Base-by-base conservation (phyloP, 2,113 vertebrate species). In the Edolisoma coerulescens region DNA sequence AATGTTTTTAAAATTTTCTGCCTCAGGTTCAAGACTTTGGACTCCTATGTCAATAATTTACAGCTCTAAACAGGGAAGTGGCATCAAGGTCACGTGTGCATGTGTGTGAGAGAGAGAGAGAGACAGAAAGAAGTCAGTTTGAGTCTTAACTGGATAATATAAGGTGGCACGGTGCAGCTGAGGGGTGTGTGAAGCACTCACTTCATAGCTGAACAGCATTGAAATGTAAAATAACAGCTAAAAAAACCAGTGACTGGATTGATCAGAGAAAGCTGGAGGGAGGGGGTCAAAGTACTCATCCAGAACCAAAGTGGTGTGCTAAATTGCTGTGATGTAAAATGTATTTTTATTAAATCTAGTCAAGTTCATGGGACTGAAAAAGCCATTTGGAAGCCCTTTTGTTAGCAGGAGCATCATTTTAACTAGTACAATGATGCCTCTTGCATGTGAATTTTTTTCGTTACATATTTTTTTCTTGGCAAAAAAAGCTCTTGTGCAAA, bases 31-130 rank as follows among this genome's bases (percentile, higher is more conserved):
- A 82, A 94, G 88, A 95, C 96, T 96, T 96, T 93, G 92, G 86
- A 95, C 96, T 92, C 79, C 74, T 69, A 22, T 57, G 92, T 96
- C 88, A 95, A 95, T 97, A 92, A 96, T 97, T 97, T 87, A 94
- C 95, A 81, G 73, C 65, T 87, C 69, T 88, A 60, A 94, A 87
- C n/a, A 67, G 60, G 80, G 90, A 97, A 95, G 74, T 88, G 75
- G 56, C 56, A 86, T 88, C 20, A 37, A 64, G 52, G 73, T 87
- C 87, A 78, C 30, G 15, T 93, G 81, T 67, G 37, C 32, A 1
- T 59, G n/a, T 20, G n/a, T 23, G 33, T 7, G 42, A 16, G 67
- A 27, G 52, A 39, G 52, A 39, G 30, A 39, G 19, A 23, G 14
- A 35, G 4, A 78, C 30, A 32, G n/a, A 60, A 39, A 73, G 2